Evolutionary conservation across 2,888 invertebrate species (phyloP).

Genomic region (Archips xylosteana): DNA sequence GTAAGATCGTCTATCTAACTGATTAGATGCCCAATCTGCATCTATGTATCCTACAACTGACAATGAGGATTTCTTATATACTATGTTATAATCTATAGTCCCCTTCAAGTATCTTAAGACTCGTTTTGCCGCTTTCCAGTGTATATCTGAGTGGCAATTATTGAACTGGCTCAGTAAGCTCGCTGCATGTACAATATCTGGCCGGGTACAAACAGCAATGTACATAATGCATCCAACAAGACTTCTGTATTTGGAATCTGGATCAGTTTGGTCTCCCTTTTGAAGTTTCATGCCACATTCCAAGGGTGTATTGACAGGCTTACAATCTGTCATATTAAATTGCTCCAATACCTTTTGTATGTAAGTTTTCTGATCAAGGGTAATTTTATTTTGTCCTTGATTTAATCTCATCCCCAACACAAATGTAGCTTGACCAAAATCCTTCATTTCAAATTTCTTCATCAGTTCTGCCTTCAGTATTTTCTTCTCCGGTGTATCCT

Average conservation of each 20-base stretch:
- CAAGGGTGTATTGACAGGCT: conserved; percentile 1
- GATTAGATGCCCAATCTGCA: conserved; percentile 38
- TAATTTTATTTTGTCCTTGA: not conserved
- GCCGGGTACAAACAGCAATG: conserved; percentile 1
- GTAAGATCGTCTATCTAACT: conserved; percentile 36
- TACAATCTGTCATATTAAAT: conserved; percentile 6
- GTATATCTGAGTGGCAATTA: not conserved
- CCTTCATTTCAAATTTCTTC: conserved; percentile 6
- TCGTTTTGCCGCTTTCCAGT: conserved; percentile 1
- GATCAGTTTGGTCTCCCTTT: not conserved
- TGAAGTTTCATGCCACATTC: not conserved
- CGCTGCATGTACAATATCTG: conserved; percentile 5
- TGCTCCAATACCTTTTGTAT: not conserved
- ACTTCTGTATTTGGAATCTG: not conserved
- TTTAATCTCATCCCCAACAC: not conserved
- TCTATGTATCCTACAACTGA: not conserved
- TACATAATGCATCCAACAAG: conserved; percentile 13
- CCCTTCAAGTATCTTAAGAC: conserved; percentile 10
- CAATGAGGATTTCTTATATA: too few species aligned
- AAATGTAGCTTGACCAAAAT: conserved; percentile 6
- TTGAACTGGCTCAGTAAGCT: not conserved
- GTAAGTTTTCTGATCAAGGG: conserved; percentile 7
- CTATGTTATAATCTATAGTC: not conserved
- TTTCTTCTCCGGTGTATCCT: not conserved
- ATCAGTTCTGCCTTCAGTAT: not conserved